Evolutionary conservation across 2,113 vertebrate species (phyloP).

Genomic region (Canis aureus): DNA sequence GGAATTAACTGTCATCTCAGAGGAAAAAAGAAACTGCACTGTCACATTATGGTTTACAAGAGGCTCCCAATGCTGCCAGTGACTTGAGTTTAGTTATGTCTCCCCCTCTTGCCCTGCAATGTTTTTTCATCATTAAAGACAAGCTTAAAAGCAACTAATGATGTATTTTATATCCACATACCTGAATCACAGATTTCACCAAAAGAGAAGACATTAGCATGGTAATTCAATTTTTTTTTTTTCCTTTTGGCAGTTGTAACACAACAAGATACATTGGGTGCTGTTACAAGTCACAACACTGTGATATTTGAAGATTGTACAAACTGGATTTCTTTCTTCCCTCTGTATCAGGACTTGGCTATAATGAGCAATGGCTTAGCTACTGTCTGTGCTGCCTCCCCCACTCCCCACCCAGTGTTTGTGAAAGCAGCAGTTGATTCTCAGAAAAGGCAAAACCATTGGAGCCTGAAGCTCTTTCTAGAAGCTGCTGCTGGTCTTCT

Average conservation of each 20-base stretch:
- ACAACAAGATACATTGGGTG: conserved; percentile 83
- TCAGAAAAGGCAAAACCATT: conserved; percentile 85
- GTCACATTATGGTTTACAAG: conserved; percentile 94
- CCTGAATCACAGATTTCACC: conserved; percentile 74
- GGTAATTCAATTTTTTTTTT: conserved; percentile 83
- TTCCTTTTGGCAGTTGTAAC: conserved; percentile 77
- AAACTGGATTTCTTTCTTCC: conserved; percentile 73
- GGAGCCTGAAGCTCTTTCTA: conserved; percentile 87
- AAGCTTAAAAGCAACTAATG: conserved; percentile 89
- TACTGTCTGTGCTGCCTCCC: background rate
- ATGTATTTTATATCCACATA: conserved; percentile 85
- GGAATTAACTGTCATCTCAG: conserved; percentile 98
- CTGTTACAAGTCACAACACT: conserved; percentile 85
- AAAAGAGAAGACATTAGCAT: conserved; percentile 83
- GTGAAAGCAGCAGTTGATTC: conserved; percentile 86
- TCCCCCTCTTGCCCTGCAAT: conserved; percentile 86
- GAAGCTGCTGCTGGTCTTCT: conserved; percentile 85
- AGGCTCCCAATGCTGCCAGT: conserved; percentile 88
- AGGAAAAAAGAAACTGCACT: conserved; percentile 96
- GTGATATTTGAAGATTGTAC: conserved; percentile 85
- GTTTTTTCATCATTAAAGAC: conserved; percentile 92
- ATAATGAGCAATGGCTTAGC: conserved; percentile 84
- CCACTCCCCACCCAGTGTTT: conserved; percentile 67
- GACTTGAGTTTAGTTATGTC: conserved; percentile 87
- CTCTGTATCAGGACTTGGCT: conserved; percentile 79